These are phyloP conservation scores for Ameiurus melas DNA, from an alignment of 2,113 vertebrate species.

Conservation along the genomic window DNA sequence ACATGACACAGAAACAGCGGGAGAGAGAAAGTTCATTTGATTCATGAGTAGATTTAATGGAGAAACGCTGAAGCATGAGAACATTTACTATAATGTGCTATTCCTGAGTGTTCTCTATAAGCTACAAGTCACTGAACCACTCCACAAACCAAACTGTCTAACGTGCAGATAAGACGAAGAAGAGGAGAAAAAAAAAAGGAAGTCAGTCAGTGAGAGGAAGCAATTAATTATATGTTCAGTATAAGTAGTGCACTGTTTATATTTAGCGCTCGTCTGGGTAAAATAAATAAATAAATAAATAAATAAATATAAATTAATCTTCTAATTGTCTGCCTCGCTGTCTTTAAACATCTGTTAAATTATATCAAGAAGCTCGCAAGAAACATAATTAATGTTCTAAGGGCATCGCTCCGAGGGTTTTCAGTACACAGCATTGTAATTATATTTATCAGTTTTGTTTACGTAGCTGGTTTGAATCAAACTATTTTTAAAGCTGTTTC, in stretches of 20 bases:
- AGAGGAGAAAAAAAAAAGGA: not conserved
- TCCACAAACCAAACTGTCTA: not conserved
- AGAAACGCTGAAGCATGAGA: constrained; percentile 67
- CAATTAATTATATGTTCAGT: constrained; percentile 48
- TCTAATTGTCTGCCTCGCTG: constrained; percentile 46
- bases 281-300: constrained; percentile 42
- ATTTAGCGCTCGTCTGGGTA: constrained; percentile 36
- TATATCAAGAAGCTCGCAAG: constrained; percentile 40
- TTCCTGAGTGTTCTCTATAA: constrained; percentile 58
- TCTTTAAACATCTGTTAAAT: constrained; percentile 39
- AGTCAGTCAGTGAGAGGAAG: not conserved
- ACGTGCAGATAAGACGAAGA: constrained; percentile 9
- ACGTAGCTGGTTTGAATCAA: constrained; percentile 55
- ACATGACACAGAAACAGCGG: constrained; percentile 48
- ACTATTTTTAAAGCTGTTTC: constrained; percentile 61
- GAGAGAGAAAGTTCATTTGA: constrained; percentile 69
- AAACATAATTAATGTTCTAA: constrained; percentile 48
- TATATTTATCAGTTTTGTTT: constrained; percentile 52
- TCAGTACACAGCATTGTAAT: constrained; percentile 44
- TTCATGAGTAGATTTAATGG: constrained; percentile 74
- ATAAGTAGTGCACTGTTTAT: constrained; percentile 39
- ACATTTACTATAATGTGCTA: constrained; percentile 62
- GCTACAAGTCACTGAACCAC: constrained; percentile 16
- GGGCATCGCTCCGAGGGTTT: constrained; percentile 25
- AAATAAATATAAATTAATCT: constrained; percentile 51